These are phyloP conservation scores for Chironomus striatipennis DNA, from an alignment of 1,140 invertebrate species.

Conservation along the genomic window DNA sequence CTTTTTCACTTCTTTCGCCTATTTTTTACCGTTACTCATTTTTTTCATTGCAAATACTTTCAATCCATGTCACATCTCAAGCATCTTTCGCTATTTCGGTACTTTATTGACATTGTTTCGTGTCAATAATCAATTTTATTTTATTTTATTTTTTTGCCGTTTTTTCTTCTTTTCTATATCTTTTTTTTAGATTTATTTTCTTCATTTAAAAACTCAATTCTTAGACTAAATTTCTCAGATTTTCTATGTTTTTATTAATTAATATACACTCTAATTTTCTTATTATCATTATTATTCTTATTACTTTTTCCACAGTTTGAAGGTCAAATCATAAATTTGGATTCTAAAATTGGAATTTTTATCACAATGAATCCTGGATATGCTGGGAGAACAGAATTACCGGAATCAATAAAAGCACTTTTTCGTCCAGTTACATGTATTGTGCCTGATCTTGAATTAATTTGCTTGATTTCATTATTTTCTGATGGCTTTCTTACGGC, in stretches of 20 bases:
- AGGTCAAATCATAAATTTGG: constrained; percentile 69
- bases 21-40: too few species aligned
- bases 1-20: neutral
- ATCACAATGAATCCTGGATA: constrained; percentile 93
- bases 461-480: constrained; percentile 84
- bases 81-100: neutral
- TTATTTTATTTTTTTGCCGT: neutral
- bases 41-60: too few species aligned
- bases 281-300: too few species aligned
- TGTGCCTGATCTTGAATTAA: constrained; percentile 79
- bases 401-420: constrained; percentile 82
- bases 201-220: too few species aligned
- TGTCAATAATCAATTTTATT: neutral
- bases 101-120: constrained; percentile 5
- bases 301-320: constrained; percentile 66
- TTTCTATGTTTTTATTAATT: too few species aligned
- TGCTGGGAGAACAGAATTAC: constrained; percentile 78
- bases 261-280: too few species aligned
- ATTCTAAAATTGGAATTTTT: constrained; percentile 80
- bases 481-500: constrained; percentile 82
- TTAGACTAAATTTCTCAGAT: too few species aligned
- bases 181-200: neutral
- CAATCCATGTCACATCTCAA: neutral
- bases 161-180: neutral
- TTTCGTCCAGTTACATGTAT: constrained; percentile 86